Percentiles rank a stretch among this genome's conserved stretches.
These are phyloP conservation scores for Drosophila niveifrons DNA, from an alignment of 2,888 invertebrate genomes.

Conservation along the genomic window DNA sequence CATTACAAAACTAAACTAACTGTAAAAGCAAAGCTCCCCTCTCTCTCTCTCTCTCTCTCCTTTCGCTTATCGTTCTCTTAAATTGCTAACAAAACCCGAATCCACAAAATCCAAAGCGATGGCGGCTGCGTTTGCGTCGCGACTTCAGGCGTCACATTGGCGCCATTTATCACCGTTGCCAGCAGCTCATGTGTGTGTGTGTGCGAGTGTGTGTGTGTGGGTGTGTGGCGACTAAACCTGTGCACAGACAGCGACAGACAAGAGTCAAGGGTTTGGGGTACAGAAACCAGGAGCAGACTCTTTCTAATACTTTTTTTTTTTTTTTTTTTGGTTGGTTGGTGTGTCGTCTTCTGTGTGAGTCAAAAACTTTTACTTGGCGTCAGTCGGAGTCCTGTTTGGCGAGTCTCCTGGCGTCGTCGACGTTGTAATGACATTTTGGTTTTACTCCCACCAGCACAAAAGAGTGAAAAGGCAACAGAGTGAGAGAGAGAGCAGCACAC, in stretches of 20 bases:
- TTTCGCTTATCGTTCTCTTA: background rate
- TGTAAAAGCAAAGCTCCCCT: constrained; percentile 60
- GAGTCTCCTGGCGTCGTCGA: constrained; percentile 54
- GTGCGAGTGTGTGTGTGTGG: constrained; percentile 35
- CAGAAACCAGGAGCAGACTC: constrained; percentile 48
- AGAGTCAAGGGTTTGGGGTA: constrained; percentile 30
- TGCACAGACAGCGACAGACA: constrained; percentile 63
- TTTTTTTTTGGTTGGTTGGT: no score
- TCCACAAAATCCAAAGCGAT: constrained; percentile 41
- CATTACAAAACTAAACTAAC: constrained; percentile 73
- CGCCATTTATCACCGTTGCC: constrained; percentile 85
- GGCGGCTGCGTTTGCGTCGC: constrained; percentile 74
- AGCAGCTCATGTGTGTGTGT: constrained; percentile 37
- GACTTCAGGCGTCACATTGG: constrained; percentile 84
- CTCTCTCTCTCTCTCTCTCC: background rate
- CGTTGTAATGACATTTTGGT: constrained; percentile 75
- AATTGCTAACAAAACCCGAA: no score
- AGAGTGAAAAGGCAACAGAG: background rate
- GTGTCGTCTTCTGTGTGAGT: constrained; percentile 35
- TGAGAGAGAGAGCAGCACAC: background rate
- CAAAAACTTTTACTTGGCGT: constrained; percentile 83
- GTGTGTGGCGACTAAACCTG: constrained; percentile 66
- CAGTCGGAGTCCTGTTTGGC: constrained; percentile 63
- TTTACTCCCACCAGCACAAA: constrained; percentile 44
- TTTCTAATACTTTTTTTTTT: constrained; percentile 67